Evolutionary conservation across 2,888 invertebrate genomes (phyloP).

Genomic region (Gastracanthus pulcherrimus): DNA sequence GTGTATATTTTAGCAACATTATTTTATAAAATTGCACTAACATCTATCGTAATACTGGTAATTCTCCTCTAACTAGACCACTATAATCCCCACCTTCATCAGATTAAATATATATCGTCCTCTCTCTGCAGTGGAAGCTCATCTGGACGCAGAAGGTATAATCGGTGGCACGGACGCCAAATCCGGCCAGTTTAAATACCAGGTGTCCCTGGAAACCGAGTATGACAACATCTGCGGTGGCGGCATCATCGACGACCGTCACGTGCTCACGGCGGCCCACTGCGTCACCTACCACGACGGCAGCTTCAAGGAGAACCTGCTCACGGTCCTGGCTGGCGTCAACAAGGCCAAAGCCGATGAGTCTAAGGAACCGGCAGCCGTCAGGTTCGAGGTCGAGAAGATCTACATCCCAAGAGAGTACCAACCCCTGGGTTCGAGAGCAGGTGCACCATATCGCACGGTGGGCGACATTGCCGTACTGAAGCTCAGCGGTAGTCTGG

Average conservation of each 20-base stretch:
- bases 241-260: background rate
- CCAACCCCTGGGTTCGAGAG: background rate
- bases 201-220: background rate
- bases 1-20: too few species aligned
- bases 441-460: background rate
- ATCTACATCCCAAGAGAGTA: background rate
- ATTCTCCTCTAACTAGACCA: too few species aligned
- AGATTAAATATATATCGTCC: too few species aligned
- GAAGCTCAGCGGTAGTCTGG: background rate
- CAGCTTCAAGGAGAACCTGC: background rate
- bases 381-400: background rate
- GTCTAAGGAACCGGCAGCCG: background rate
- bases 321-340: slow-evolving; percentile 6
- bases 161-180: slow-evolving; percentile 16
- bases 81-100: too few species aligned
- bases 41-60: too few species aligned
- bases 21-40: too few species aligned
- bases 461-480: slow-evolving; percentile 7
- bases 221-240: slow-evolving; percentile 1
- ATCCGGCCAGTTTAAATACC: slow-evolving; percentile 3
- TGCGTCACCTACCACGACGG: background rate
- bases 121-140: background rate
- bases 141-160: slow-evolving; percentile 2
- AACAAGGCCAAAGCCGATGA: background rate
- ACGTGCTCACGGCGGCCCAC: slow-evolving; percentile 29